Conservation (phyloP, 2,113 vertebrate genomes). For the Oncorhynchus keta region DNA sequence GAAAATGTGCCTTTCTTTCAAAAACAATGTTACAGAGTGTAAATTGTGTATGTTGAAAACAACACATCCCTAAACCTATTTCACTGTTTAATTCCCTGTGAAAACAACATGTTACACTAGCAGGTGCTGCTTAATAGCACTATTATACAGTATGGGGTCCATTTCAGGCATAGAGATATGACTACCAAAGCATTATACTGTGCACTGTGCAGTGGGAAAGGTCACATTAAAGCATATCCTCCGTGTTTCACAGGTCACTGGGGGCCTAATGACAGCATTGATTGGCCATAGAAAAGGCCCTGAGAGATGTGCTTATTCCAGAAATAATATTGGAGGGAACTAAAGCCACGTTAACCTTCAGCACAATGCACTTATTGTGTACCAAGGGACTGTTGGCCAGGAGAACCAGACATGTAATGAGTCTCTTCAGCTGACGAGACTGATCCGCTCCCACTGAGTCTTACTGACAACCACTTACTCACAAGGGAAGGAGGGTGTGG, state of each 20-base stretch:
- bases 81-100: neutral
- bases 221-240: too few relatives aligned
- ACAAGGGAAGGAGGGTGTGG: neutral
- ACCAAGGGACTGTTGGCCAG: constrained; percentile 19
- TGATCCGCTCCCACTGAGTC: constrained; percentile 13
- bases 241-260: neutral
- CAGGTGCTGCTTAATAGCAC: too few relatives aligned
- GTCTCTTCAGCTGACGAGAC: constrained; percentile 19
- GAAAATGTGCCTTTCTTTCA: too few relatives aligned
- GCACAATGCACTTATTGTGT: constrained; percentile 26
- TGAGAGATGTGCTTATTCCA: constrained; percentile 32
- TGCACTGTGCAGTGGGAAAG: too few relatives aligned
- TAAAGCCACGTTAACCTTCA: constrained; percentile 26
- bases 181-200: neutral
- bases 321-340: neutral
- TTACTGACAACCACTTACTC: constrained; percentile 17
- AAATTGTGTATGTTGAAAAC: neutral
- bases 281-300: constrained; percentile 19
- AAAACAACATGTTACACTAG: too few relatives aligned
- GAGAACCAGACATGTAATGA: constrained; percentile 17
- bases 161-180: neutral
- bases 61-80: neutral
- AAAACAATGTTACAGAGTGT: neutral
- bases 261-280: constrained; percentile 25
- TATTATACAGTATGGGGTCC: neutral